Conservation (phyloP, 2,888 invertebrate species). For the Erpobdella octoculata region DNA sequence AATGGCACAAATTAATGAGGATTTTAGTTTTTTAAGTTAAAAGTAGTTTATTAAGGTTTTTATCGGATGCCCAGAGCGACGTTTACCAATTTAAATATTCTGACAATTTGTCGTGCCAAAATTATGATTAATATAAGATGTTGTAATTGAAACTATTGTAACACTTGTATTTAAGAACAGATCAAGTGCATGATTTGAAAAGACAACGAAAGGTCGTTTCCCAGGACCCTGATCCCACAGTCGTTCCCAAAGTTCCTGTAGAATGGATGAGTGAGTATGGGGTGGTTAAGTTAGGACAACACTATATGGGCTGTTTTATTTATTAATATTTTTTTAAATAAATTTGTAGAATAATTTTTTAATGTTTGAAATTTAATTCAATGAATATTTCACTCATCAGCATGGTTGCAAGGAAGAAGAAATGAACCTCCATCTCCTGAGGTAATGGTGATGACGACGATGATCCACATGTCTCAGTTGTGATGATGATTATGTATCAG, state of each 20-base stretch:
- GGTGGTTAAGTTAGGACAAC: too few relatives aligned
- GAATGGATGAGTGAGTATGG: slow-evolving; percentile 25
- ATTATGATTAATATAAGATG: background rate
- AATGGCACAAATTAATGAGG: too few relatives aligned
- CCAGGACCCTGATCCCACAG: background rate
- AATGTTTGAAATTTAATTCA: background rate
- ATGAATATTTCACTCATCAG: background rate
- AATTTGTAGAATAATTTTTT: too few relatives aligned
- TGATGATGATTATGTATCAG: background rate
- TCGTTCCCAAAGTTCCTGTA: slow-evolving; percentile 14
- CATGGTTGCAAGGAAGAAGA: slow-evolving; percentile 24
- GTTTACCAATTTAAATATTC: too few relatives aligned
- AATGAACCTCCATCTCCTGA: slow-evolving; percentile 6
- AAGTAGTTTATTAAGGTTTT: too few relatives aligned
- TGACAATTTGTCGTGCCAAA: too few relatives aligned
- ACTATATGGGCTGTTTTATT: too few relatives aligned
- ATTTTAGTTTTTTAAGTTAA: too few relatives aligned
- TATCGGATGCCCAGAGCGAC: too few relatives aligned
- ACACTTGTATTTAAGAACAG: background rate
- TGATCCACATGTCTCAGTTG: background rate
- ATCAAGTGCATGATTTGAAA: background rate
- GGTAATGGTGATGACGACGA: background rate
- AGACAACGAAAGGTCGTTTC: slow-evolving; percentile 23
- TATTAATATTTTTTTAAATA: too few relatives aligned
- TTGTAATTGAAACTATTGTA: background rate